phyloP scores from a whole-genome alignment of 2,888 invertebrate genomes.

The Philhelius pedissequus region DNA sequence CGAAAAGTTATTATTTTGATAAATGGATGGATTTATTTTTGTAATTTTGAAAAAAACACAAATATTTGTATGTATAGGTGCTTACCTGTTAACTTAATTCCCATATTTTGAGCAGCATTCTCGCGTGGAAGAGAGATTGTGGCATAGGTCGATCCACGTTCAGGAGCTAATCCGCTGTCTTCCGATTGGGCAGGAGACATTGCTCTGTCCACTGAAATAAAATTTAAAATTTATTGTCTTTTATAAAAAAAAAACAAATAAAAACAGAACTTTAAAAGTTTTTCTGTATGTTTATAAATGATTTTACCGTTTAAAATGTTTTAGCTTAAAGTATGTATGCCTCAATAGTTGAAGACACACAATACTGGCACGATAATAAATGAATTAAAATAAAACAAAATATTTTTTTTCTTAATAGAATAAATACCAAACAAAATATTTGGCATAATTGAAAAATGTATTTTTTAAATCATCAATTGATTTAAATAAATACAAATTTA shows the following conservation, averaged over 20 bases:
- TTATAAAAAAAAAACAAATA: not conserved
- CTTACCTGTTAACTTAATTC: conserved; percentile 78
- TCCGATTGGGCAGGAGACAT: conserved; percentile 79
- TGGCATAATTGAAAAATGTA: too few species aligned
- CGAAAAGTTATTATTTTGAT: conserved; percentile 6
- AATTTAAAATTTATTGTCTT: not conserved
- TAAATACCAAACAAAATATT: too few species aligned
- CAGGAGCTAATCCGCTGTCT: conserved; percentile 78
- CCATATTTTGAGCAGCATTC: conserved; percentile 76
- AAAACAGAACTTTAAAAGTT: too few species aligned
- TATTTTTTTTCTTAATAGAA: too few species aligned
- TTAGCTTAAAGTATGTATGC: too few species aligned
- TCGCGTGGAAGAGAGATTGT: conserved; percentile 78
- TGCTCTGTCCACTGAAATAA: conserved; percentile 77
- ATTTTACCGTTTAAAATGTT: too few species aligned
- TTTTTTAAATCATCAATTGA: too few species aligned
- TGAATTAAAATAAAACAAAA: too few species aligned
- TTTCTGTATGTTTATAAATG: too few species aligned
- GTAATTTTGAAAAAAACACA: not conserved
- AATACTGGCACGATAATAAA: too few species aligned
- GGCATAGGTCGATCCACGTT: conserved; percentile 78
- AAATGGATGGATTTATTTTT: conserved; percentile 10
- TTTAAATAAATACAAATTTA: too few species aligned
- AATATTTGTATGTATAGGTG: not conserved
- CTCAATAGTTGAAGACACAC: too few species aligned